Base-by-base conservation (phyloP, 2,113 vertebrate species). In the Lipophrys pholis region DNA sequence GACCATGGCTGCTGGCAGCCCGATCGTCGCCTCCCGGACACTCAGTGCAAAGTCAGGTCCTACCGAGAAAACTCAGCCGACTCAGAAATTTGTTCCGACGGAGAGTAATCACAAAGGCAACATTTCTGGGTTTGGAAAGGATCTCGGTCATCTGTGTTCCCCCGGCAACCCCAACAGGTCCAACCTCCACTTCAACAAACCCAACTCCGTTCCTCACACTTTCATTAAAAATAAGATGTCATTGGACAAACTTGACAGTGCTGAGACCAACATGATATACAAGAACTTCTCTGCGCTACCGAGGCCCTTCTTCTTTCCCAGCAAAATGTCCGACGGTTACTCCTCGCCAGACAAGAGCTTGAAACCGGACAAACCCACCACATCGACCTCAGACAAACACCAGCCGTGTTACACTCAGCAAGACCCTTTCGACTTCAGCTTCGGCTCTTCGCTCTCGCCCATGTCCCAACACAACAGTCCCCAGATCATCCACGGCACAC, bases 391-490 rank as follows among this genome's bases (percentile, higher is more conserved):
- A 6, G 90, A 90, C 54, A 92, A 93, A 68, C 86, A 88, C 80
- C 88, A 85, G 84, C 71, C 87, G 1, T 88, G 87, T 69, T 92
- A 90, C 71, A 61, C 85, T 17, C 90, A 92, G 51, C 92, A 91
- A 64, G 93, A 93, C 69, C 84, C 90, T 1, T 92, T 88, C 58
- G 88, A 93, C 12, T 91, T 90, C 14, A 90, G 84, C 43, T 94
- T 93, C 8, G 76, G 82, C 53, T 80, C 93, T 0, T 80, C 91
- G 1, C 73, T 92, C 6, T 87, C 93, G 3, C 80, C 91, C 10
- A 81, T 85, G 61, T 80, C 92, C 45, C 91, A 92, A 63, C 90
- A 93, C 73, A 80, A 49, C 72, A 89, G 82, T 69, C 86, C 93
- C 21, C 91, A 92, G 7, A 57, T 90, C 16, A 71, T 60, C 80